phyloP scores from a whole-genome alignment of 1,140 invertebrate genomes.

The Drosophila tsacasi region DNA sequence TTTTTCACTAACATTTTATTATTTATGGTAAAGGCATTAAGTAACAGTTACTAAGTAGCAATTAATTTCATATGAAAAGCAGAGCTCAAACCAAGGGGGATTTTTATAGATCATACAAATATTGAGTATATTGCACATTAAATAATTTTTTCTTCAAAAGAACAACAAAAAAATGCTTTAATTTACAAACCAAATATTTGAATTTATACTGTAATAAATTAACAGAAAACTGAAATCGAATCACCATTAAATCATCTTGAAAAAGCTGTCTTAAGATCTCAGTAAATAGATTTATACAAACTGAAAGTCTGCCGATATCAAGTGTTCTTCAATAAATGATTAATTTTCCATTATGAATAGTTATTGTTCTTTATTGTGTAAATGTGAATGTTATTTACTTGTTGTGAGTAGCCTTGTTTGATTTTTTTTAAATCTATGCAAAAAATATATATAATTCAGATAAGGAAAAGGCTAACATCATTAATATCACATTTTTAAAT shows the following conservation, averaged over 20 bases:
- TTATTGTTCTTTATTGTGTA: neutral
- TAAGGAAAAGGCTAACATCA: neutral
- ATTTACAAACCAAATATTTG: neutral
- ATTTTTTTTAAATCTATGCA: neutral
- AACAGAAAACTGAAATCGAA: neutral
- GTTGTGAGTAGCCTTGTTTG: too few species aligned
- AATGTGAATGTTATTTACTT: conserved; percentile 14
- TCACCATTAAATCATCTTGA: neutral
- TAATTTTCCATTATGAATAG: neutral
- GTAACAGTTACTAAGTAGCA: neutral
- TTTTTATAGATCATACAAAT: too few species aligned
- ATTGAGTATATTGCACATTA: too few species aligned
- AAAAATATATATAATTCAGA: neutral
- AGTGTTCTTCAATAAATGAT: conserved; percentile 14
- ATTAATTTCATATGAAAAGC: neutral
- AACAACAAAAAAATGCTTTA: neutral
- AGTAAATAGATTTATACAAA: neutral
- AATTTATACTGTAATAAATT: neutral
- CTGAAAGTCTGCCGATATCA: neutral
- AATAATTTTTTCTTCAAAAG: too few species aligned
- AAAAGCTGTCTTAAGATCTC: neutral
- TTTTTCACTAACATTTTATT: too few species aligned
- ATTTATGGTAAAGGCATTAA: too few species aligned
- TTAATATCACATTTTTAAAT: neutral
- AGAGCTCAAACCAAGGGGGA: too few species aligned